Evolutionary conservation across 2,888 invertebrate species (phyloP), one percentile per base, ranked within the genome.

Genomic region (Chloroclystis v-ata): DNA sequence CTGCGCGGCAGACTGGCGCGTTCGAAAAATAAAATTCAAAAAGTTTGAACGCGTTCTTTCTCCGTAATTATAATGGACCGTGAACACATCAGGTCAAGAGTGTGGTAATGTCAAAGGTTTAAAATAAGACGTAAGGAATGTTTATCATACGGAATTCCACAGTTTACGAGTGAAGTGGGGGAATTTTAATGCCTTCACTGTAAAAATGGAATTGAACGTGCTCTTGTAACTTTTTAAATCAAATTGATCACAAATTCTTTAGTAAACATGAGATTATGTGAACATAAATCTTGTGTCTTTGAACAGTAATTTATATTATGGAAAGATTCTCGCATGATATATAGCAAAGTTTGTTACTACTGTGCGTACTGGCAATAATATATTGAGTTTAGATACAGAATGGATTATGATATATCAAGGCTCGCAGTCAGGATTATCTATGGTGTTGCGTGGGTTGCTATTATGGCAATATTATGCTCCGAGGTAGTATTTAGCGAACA

Each of bases 121-220:
- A 70, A 75, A 76, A 75, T 75, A 75, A 77, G 67, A 70, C 67
- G 60, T 57, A 59, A 59, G 71, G 71, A 74, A 76, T 77, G 72
- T 75, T 72, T 68, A 72, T 71, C 64, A 71, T 61, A 64, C 57
- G 66, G 62, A 66, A 76, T 76, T 72, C 69, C 67, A 61, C 48
- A 52, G 63, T 76, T 78, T 74, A 77, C 72, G 72, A 74, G 52
- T 61, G 43, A 59, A 54, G 63, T 63, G 61, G 56, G 54, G 60
- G 60, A 50, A 54, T 50, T 53, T 53, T 56, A 58, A 57, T 55
- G 55, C 52, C 29, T 39, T 50, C 41, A 30, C 37, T 50, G 47
- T 52, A 50, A 50, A 59, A 54, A 55, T 60, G 47, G 49, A 60
- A 59, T 52, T 56, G 45, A 43, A 44, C 44, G 41, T 52, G 48